Percentiles rank a stretch among this genome's conserved stretches.
Conservation (phyloP, 1,140 invertebrate genomes). For the Trichonephila clavipes region DNA sequence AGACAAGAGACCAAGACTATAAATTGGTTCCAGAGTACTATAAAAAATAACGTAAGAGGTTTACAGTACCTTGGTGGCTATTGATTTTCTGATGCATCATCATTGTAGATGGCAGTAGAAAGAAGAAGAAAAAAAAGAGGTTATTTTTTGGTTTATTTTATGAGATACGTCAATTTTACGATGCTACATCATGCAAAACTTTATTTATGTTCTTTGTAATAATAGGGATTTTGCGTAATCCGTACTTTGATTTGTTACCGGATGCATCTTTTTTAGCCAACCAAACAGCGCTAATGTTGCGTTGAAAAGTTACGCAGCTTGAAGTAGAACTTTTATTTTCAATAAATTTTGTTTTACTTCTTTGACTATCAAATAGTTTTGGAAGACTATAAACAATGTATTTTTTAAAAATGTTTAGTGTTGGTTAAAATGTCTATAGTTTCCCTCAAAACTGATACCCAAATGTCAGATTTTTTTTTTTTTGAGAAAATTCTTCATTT, state of each 20-base stretch:
- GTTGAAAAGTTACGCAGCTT: not conserved
- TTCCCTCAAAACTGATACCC: no score
- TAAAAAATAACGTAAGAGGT: conserved; percentile 12
- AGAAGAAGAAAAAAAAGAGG: not conserved
- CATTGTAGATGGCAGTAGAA: not conserved
- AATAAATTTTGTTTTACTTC: not conserved
- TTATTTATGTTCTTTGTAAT: conserved; percentile 14
- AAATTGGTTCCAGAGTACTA: not conserved
- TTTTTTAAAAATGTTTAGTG: not conserved
- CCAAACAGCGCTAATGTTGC: not conserved
- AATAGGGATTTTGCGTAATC: conserved; percentile 9
- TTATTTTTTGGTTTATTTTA: not conserved
- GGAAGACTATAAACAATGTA: not conserved
- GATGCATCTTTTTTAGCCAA: not conserved
- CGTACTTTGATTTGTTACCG: not conserved
- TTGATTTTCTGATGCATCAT: not conserved
- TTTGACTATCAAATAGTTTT: not conserved
- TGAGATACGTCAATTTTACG: conserved; percentile 15
- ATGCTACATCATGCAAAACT: conserved; percentile 3
- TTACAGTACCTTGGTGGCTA: conserved; percentile 1
- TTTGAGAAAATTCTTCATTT: no score
- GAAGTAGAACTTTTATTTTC: not conserved
- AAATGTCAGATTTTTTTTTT: no score
- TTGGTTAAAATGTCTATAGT: no score
- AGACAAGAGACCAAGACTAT: not conserved